Evolutionary conservation across 2,888 invertebrate genomes (phyloP).

Genomic region (Sialis lutaria): DNA sequence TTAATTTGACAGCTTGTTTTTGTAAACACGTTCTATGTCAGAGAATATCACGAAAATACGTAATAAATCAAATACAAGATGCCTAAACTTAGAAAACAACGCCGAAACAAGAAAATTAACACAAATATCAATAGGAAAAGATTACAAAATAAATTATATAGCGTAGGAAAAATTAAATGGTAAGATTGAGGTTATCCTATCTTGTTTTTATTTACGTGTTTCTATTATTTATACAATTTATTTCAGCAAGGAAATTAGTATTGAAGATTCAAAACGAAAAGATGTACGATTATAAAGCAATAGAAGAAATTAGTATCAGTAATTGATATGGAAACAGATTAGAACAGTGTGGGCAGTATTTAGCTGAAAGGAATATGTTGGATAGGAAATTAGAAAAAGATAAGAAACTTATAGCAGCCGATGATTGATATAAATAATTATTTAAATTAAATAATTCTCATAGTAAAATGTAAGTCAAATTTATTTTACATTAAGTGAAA

Average conservation of each 20-base stretch:
- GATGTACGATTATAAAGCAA: constrained; percentile 76
- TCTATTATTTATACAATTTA: too few relatives aligned
- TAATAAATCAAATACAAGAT: constrained; percentile 19
- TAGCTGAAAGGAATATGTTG: constrained; percentile 34
- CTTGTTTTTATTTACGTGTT: constrained; percentile 1
- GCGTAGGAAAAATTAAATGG: constrained; percentile 53
- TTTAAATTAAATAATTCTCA: too few relatives aligned
- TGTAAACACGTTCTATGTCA: neutral
- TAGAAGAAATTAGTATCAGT: constrained; percentile 72
- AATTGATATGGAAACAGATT: constrained; percentile 83
- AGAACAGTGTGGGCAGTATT: constrained; percentile 58
- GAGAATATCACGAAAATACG: neutral
- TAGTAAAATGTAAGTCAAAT: too few relatives aligned
- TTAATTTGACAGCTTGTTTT: neutral
- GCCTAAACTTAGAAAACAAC: constrained; percentile 38
- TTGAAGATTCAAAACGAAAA: constrained; percentile 28
- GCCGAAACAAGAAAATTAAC: constrained; percentile 46
- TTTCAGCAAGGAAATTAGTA: constrained; percentile 36
- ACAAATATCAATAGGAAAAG: constrained; percentile 58
- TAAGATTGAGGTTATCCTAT: constrained; percentile 22
- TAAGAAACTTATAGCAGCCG: constrained; percentile 11
- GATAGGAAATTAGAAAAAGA: constrained; percentile 31
- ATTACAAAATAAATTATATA: constrained; percentile 42
- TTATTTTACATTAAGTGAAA: too few relatives aligned
- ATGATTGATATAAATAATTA: constrained; percentile 3